Percentiles rank a stretch among this genome's conserved stretches.
Conservation (phyloP, 2,888 invertebrate genomes). For the Pyrgus malvae region DNA sequence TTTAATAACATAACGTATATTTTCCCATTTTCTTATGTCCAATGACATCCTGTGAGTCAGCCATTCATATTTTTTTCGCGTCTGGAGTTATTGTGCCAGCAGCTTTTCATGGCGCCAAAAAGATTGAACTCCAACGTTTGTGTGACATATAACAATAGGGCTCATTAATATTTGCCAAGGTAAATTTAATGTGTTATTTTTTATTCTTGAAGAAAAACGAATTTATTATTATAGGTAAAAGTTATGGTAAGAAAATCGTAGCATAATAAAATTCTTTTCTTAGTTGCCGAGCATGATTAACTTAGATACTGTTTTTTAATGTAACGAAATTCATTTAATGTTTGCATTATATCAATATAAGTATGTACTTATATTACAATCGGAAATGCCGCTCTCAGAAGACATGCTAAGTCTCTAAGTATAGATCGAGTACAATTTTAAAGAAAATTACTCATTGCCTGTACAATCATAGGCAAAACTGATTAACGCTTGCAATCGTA, state of each 20-base stretch:
- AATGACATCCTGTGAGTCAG: conserved; percentile 62
- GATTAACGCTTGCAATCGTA: too few species aligned
- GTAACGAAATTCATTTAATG: too few species aligned
- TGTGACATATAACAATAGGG: conserved; percentile 1
- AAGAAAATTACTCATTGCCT: neutral
- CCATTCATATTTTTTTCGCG: conserved; percentile 48
- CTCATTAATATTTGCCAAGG: neutral
- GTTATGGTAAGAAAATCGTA: neutral
- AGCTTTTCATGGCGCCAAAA: conserved; percentile 16
- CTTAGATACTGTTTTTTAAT: too few species aligned
- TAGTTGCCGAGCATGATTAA: too few species aligned
- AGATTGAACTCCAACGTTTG: neutral
- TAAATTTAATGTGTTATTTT: neutral
- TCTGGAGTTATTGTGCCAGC: conserved; percentile 29
- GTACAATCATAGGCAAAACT: neutral
- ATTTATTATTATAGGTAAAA: too few species aligned
- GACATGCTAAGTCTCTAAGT: neutral
- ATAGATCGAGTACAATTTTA: conserved; percentile 3
- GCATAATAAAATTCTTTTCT: too few species aligned
- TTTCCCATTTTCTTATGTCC: conserved; percentile 65
- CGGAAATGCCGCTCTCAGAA: too few species aligned
- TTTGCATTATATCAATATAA: too few species aligned
- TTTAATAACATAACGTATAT: conserved; percentile 76
- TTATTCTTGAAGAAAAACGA: neutral
- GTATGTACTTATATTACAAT: too few species aligned